phyloP scores from a whole-genome alignment of 2,888 invertebrate species.

The Epirrita christyi region DNA sequence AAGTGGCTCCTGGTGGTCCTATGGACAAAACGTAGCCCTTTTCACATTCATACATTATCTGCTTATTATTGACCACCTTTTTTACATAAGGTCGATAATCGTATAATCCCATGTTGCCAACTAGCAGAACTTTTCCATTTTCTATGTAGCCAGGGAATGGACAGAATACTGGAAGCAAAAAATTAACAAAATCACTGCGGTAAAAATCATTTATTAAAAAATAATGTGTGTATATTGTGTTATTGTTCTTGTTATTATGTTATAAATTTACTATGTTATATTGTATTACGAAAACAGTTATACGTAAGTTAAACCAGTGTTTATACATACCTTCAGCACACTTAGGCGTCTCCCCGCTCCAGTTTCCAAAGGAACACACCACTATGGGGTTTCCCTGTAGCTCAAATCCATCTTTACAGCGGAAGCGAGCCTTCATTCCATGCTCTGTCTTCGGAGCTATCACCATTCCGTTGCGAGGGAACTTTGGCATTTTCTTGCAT shows the following conservation, averaged over 20 bases:
- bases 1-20: slow-evolving; percentile 97
- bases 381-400: slow-evolving; percentile 91
- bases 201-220: no score
- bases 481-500: slow-evolving; percentile 92
- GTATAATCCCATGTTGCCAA: slow-evolving; percentile 98
- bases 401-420: slow-evolving; percentile 96
- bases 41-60: slow-evolving; percentile 98
- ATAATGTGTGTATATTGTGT: no score
- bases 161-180: slow-evolving; percentile 90
- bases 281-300: no score
- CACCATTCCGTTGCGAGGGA: slow-evolving; percentile 97
- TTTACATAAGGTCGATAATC: slow-evolving; percentile 97
- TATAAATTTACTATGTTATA: no score
- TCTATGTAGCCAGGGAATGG: slow-evolving; percentile 95
- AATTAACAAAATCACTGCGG: neutral
- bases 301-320: no score
- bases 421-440: slow-evolving; percentile 96
- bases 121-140: slow-evolving; percentile 95
- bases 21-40: slow-evolving; percentile 94
- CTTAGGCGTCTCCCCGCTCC: slow-evolving; percentile 95
- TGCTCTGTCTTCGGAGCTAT: slow-evolving; percentile 99
- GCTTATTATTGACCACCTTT: slow-evolving; percentile 95
- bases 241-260: no score
- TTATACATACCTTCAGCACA: slow-evolving; percentile 89
- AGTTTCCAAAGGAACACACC: slow-evolving; percentile 96